phyloP scores from a whole-genome alignment of 2,797 vertebrate genomes.

The Clarias laeviceps region DNA sequence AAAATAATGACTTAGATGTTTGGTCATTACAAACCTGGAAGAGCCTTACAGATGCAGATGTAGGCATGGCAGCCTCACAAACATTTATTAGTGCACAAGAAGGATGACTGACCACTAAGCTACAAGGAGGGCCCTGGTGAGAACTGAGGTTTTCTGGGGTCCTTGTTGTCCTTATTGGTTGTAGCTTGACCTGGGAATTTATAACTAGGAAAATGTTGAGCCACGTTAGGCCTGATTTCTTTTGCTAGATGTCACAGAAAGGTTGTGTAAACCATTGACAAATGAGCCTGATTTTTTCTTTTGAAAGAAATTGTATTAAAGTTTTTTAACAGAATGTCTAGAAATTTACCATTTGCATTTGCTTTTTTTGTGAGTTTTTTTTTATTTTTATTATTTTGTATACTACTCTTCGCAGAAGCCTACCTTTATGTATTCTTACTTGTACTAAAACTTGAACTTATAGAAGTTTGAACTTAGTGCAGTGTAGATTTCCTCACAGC shows the following conservation, averaged over 20 bases:
- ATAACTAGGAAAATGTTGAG: no score
- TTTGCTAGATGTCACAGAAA: not conserved
- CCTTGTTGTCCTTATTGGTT: no score
- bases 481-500: no score
- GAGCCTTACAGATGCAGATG: not conserved
- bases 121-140: not conserved
- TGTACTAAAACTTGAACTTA: no score
- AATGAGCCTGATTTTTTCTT: no score
- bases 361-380: not conserved
- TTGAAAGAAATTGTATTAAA: not conserved
- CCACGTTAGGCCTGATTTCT: not conserved
- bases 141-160: not conserved
- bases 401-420: no score
- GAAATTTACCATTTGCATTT: not conserved
- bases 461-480: no score
- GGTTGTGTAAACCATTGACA: no score
- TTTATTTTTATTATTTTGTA: no score
- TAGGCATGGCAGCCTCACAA: not conserved
- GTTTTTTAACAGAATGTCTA: not conserved
- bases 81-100: not conserved
- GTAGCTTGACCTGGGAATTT: no score
- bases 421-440: no score
- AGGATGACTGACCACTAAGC: not conserved
- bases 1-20: no score
- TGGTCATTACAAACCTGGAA: not conserved